These are phyloP conservation scores for Scylla paramamosain DNA, from an alignment of 1,140 invertebrate species.

Conservation along the genomic window DNA sequence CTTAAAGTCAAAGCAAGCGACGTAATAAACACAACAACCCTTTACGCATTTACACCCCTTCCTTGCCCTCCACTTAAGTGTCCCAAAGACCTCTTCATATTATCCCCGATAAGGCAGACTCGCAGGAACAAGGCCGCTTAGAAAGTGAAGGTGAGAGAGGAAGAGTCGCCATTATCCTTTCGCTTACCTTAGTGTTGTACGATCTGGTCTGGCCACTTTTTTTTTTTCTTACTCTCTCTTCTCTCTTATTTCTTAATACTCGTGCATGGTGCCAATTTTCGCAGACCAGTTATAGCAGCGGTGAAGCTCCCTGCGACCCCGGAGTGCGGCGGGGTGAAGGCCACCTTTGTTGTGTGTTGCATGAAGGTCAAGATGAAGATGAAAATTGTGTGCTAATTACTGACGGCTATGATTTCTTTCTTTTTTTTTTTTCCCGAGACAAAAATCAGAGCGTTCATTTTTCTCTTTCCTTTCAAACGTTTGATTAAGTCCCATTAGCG, in stretches of 20 bases:
- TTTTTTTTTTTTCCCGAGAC: neutral
- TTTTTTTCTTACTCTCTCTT: neutral
- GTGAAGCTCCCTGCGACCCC: neutral
- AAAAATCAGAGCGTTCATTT: neutral
- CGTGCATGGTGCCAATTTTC: constrained; percentile 11
- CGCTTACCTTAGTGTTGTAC: constrained; percentile 21
- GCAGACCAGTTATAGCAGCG: neutral
- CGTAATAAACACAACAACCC: neutral
- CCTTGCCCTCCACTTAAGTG: constrained; percentile 1
- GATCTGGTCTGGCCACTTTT: neutral
- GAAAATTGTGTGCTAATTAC: too few species aligned
- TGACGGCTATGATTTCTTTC: neutral
- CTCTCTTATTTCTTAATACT: neutral
- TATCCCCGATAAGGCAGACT: neutral
- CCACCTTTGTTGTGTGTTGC: neutral
- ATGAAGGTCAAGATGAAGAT: neutral
- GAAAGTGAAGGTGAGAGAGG: neutral
- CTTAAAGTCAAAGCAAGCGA: neutral
- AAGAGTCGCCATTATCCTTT: neutral
- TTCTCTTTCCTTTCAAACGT: constrained; percentile 30
- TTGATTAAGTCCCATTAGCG: constrained; percentile 49
- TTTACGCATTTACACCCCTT: neutral
- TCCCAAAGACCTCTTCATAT: neutral
- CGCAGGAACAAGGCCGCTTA: neutral
- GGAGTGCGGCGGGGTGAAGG: too few species aligned